Percentiles rank a stretch among this genome's conserved stretches.
Evolutionary conservation across 2,113 vertebrate genomes (phyloP).

Genomic region (Dipodomys spectabilis): DNA sequence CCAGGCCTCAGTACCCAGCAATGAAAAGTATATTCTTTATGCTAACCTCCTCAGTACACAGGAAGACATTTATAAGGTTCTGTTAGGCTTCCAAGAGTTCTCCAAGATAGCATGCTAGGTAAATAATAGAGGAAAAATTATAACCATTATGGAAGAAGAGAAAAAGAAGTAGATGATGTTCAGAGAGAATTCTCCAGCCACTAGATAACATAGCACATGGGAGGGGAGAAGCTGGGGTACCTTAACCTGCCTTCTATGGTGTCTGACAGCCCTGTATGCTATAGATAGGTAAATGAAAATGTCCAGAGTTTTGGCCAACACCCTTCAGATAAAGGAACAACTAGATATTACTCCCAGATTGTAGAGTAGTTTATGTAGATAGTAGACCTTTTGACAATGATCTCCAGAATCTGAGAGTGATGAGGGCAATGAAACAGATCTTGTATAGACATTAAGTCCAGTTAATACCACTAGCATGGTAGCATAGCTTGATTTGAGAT

Average conservation of each 20-base stretch:
- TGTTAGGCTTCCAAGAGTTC: conserved; percentile 18
- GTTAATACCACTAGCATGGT: not conserved
- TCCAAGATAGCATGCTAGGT: not conserved
- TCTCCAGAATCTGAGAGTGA: not conserved
- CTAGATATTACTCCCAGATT: not conserved
- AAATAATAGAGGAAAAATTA: not conserved
- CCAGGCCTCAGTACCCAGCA: not conserved
- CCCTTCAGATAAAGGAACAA: not conserved
- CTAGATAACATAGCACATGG: not conserved
- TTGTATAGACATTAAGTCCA: not conserved
- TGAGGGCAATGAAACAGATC: not conserved
- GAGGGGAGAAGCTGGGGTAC: not conserved
- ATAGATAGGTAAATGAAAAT: not conserved
- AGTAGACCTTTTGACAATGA: conserved; percentile 13
- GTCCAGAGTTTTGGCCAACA: not conserved
- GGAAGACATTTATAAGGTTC: conserved; percentile 17
- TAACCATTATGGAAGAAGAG: conserved; percentile 16
- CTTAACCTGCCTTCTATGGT: not conserved
- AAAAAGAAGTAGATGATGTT: not conserved
- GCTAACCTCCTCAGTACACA: not conserved
- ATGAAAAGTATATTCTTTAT: conserved; percentile 17
- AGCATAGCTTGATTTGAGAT: not conserved
- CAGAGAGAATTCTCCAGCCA: conserved; percentile 22
- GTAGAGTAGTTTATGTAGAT: not conserved
- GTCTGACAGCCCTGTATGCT: not conserved